phyloP scores from a whole-genome alignment of 2,888 invertebrate genomes.

The Schizaphis graminum region DNA sequence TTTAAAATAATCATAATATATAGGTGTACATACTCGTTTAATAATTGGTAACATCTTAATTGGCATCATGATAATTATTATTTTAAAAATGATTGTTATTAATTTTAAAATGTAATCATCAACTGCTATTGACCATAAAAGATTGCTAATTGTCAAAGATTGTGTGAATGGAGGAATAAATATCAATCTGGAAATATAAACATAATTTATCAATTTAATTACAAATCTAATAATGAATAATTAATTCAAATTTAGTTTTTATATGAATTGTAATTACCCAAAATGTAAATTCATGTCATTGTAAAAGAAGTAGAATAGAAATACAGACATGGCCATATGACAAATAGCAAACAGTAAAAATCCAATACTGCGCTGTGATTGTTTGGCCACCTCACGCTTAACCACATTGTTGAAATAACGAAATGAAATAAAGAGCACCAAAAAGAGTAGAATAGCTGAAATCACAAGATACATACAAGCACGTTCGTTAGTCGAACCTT shows the following conservation, averaged over 20 bases:
- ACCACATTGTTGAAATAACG: slow-evolving; percentile 78
- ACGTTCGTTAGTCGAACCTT: slow-evolving; percentile 64
- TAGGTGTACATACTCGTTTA: slow-evolving; percentile 78
- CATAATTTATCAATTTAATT: slow-evolving; percentile 53
- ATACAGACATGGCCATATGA: slow-evolving; percentile 78
- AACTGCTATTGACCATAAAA: slow-evolving; percentile 87
- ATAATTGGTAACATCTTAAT: slow-evolving; percentile 80
- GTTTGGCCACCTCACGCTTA: slow-evolving; percentile 79
- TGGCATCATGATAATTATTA: slow-evolving; percentile 83
- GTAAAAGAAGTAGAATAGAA: slow-evolving; percentile 81
- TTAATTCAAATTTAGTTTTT: not conserved
- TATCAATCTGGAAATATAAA: slow-evolving; percentile 75
- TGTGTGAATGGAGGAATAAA: slow-evolving; percentile 79
- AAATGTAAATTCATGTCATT: slow-evolving; percentile 78
- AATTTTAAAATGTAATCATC: slow-evolving; percentile 90
- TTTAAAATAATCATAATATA: not conserved
- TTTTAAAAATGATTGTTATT: slow-evolving; percentile 84
- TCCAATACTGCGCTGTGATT: slow-evolving; percentile 75
- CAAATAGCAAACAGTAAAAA: slow-evolving; percentile 79
- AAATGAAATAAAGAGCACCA: slow-evolving; percentile 81
- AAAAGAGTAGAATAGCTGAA: slow-evolving; percentile 79
- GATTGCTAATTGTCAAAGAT: slow-evolving; percentile 80
- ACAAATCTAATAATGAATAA: not conserved
- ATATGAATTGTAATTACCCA: slow-evolving; percentile 70
- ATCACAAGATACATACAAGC: slow-evolving; percentile 65